phyloP scores from a whole-genome alignment of 1,140 invertebrate genomes.

The Drosophila ficusphila region DNA sequence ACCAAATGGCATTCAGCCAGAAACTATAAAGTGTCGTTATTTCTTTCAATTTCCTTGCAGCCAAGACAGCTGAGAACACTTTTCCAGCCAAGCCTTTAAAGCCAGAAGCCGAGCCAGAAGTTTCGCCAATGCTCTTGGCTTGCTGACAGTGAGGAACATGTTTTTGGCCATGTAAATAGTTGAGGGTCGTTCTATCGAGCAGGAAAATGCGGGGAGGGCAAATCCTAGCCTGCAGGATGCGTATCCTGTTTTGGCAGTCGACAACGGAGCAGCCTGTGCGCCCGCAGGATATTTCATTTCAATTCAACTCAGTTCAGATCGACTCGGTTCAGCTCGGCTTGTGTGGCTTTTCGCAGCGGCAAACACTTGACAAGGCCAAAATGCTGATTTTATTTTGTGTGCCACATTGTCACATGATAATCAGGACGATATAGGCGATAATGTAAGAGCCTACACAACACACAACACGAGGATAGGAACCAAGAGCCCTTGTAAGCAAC shows the following conservation, averaged over 20 bases:
- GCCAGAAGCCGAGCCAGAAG: constrained; percentile 20
- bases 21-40: constrained; percentile 36
- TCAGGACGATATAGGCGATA: constrained; percentile 64
- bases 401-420: constrained; percentile 78
- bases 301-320: constrained; percentile 10
- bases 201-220: constrained; percentile 15
- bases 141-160: constrained; percentile 4
- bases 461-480: constrained; percentile 12
- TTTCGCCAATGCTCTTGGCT: constrained; percentile 12
- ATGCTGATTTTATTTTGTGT: constrained; percentile 78
- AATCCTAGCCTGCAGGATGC: constrained; percentile 22
- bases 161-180: constrained; percentile 39
- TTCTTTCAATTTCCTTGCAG: constrained; percentile 16
- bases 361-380: constrained; percentile 60
- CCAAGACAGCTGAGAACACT: not conserved
- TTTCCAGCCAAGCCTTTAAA: constrained; percentile 23
- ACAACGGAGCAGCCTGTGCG: constrained; percentile 21
- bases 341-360: not conserved
- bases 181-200: constrained; percentile 21
- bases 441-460: constrained; percentile 37
- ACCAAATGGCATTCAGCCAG: constrained; percentile 18
- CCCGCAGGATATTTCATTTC: constrained; percentile 49
- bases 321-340: constrained; percentile 4
- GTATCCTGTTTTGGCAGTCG: constrained; percentile 22
- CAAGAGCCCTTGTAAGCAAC: constrained; percentile 38